Percentiles rank a stretch among this genome's conserved stretches.
Evolutionary conservation across 2,888 invertebrate species (phyloP).

Genomic region (Tholera decimalis): DNA sequence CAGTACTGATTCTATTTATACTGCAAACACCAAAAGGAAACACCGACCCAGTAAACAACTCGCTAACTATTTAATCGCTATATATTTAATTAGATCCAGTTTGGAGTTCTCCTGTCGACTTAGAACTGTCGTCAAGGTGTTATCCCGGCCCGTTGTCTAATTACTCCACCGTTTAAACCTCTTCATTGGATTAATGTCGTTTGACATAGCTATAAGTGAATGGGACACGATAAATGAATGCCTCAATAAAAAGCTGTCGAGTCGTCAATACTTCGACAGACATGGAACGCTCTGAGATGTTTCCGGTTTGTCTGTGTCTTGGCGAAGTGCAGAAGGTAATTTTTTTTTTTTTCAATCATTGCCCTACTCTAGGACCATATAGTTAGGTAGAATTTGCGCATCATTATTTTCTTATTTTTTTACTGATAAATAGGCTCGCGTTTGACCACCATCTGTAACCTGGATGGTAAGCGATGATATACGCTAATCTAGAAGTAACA

Average conservation of each 20-base stretch:
- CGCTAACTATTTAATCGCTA: conserved; percentile 40
- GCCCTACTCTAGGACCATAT: too few species aligned
- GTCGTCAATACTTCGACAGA: conserved; percentile 23
- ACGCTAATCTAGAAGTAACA: too few species aligned
- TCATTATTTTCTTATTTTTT: too few species aligned
- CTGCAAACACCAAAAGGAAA: conserved; percentile 47
- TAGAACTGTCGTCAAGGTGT: conserved; percentile 24
- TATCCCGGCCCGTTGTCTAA: conserved; percentile 31
- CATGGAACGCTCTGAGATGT: conserved; percentile 12
- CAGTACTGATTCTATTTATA: conserved; percentile 21
- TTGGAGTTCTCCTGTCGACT: conserved; percentile 14
- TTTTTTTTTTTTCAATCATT: too few species aligned
- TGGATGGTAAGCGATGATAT: too few species aligned
- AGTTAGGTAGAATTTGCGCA: too few species aligned
- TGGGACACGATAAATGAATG: conserved; percentile 23
- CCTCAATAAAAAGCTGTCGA: conserved; percentile 30
- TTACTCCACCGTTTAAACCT: conserved; percentile 35
- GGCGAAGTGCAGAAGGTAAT: conserved; percentile 37
- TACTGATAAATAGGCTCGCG: too few species aligned
- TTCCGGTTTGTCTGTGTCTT: conserved; percentile 30
- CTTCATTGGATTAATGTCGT: conserved; percentile 37
- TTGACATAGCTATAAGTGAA: conserved; percentile 10
- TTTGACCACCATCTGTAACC: too few species aligned
- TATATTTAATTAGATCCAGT: conserved; percentile 40
- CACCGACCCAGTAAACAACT: conserved; percentile 50